A percentile compares a stretch with the other conserved stretches of the same genome.
phyloP scores from a whole-genome alignment of 2,797 vertebrate genomes.

The Mus caroli region DNA sequence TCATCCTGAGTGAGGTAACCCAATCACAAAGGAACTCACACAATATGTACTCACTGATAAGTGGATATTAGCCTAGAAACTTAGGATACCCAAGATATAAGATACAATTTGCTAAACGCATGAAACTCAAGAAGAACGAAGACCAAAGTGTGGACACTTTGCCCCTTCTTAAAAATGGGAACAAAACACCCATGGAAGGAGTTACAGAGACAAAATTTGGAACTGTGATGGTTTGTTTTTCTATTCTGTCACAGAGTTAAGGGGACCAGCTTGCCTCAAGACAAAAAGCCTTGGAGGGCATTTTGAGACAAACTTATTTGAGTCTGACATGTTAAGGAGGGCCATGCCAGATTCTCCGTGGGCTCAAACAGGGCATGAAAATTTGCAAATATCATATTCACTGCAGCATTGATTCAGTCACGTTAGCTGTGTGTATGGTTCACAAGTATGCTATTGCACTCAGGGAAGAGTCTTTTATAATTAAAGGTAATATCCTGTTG shows the following conservation, averaged over 20 bases:
- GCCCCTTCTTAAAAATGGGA: too few species aligned
- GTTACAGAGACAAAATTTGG: too few species aligned
- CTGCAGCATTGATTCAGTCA: neutral
- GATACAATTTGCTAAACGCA: too few species aligned
- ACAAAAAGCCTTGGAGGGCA: neutral
- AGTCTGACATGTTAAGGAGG: neutral
- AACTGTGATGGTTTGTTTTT: neutral
- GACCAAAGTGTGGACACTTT: too few species aligned
- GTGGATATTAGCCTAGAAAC: too few species aligned
- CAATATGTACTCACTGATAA: too few species aligned
- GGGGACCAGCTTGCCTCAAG: neutral
- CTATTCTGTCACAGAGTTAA: neutral
- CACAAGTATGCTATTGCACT: neutral
- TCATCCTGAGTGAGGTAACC: too few species aligned
- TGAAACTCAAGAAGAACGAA: too few species aligned
- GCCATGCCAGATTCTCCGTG: neutral
- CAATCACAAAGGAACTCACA: too few species aligned
- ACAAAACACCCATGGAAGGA: too few species aligned
- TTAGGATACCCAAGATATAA: too few species aligned
- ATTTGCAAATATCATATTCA: neutral
- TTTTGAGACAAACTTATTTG: neutral
- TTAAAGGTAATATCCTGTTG: neutral
- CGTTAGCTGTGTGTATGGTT: neutral
- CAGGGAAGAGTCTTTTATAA: neutral
- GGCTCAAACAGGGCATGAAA: neutral